Base-by-base conservation (phyloP, 2,797 vertebrate species). In the Pipistrellus pipistrellus region DNA sequence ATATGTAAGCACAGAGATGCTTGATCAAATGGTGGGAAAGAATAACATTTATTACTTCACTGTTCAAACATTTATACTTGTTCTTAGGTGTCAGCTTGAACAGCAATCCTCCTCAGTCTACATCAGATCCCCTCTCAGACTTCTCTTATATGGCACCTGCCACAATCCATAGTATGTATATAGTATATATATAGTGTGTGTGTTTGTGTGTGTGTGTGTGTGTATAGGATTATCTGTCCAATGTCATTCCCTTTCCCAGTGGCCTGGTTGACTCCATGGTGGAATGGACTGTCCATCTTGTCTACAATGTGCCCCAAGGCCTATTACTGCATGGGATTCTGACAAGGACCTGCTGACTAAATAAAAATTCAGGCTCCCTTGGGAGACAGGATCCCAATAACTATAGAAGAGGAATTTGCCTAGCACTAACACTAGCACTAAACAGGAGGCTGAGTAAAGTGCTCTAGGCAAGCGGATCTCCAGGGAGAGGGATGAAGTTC, bases 1-100 rank as follows among this genome's bases (percentile, higher is more conserved):
- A 57, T 59, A 59, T 83, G 3, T n/a, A 71, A 88, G 48, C 73
- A 87, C 13, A 82, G 73, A 92, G 57, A 86, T 84, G 53, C 78
- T 95, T 73, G 83, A 89, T 76, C 64, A 72, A 48, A 88, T 82
- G 69, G 48, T 48, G 27, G 78, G 68, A 93, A 92, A 71, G n/a
- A 93, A 62, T 62, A 89, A 84, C 64, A 46, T 59, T 35, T 75
- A 73, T 80, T 53, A 95, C 41, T 76, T 89, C 72, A 89, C 20
- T 84, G 83, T 23, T 95, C 62, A 69, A 73, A 53, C 38, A 55
- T n/a, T 71, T 68, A 83, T 8, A 78, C 25, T 84, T 80, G 71
- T 77, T 48, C n/a, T 88, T n/a, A 85, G 69, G 32, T 59, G 57
- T 92, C 72, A 62, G 62, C 12, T 53, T 80, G 48, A 90, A 87